These are phyloP conservation scores for Ophioderma brevispina DNA, from an alignment of 35 echinoderm and acorn worm species.

Conservation along the genomic window DNA sequence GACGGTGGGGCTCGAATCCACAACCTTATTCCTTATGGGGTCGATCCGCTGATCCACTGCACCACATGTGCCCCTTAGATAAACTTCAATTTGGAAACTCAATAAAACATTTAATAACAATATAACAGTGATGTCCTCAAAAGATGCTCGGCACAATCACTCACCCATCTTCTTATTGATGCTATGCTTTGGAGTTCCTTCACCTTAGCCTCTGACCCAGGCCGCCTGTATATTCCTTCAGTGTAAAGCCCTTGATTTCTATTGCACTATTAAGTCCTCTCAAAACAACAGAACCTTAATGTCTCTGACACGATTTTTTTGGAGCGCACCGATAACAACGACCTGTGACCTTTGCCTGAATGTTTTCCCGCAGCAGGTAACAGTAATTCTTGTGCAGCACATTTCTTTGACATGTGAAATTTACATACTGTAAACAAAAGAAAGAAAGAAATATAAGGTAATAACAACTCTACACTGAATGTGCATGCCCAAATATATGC, in stretches of 20 bases:
- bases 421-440: conserved; percentile 75
- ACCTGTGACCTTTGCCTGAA: conserved; percentile 51
- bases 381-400: conserved; percentile 64
- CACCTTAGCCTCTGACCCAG: conserved; percentile 85
- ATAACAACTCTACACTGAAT: too few species aligned
- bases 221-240: conserved; percentile 89
- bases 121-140: too few species aligned
- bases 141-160: too few species aligned
- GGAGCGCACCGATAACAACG: conserved; percentile 68
- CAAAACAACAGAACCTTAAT: conserved; percentile 20
- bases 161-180: conserved; percentile 87
- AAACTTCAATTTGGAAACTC: too few species aligned
- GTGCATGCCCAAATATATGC: too few species aligned
- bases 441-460: background rate
- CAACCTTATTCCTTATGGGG: too few species aligned
- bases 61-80: too few species aligned
- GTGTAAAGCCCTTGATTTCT: conserved; percentile 89
- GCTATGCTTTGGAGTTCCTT: conserved; percentile 89
- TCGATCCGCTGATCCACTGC: too few species aligned
- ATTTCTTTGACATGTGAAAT: conserved; percentile 91
- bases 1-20: too few species aligned
- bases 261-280: conserved; percentile 13
- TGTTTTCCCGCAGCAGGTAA: conserved; percentile 67
- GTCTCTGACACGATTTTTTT: conserved; percentile 52
- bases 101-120: too few species aligned